phyloP scores from a whole-genome alignment of 2,797 vertebrate genomes.

The Rhabdomys pumilio region DNA sequence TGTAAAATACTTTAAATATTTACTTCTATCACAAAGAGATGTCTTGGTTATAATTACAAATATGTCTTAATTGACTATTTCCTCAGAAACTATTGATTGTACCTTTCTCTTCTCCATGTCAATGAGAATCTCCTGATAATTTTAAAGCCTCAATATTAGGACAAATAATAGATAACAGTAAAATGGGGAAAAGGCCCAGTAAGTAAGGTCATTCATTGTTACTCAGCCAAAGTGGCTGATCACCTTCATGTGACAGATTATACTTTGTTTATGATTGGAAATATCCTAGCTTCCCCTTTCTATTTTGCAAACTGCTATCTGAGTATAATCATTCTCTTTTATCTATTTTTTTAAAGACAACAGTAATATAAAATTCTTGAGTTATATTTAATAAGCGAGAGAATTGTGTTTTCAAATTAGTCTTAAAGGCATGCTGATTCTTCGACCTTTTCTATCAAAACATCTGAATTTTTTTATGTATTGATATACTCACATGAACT shows the following conservation, averaged over 20 bases:
- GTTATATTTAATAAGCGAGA: neutral
- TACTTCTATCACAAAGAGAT: neutral
- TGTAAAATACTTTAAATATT: constrained; percentile 17
- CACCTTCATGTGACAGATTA: neutral
- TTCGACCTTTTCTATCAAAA: neutral
- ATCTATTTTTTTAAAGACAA: constrained; percentile 31
- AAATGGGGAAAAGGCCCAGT: neutral
- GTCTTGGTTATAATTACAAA: neutral
- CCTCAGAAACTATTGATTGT: neutral
- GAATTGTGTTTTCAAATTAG: neutral
- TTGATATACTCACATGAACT: neutral
- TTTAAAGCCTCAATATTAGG: constrained; percentile 4
- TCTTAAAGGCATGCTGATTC: neutral
- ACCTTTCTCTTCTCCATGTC: neutral
- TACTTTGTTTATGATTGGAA: neutral
- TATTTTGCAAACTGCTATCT: neutral
- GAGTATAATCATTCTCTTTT: neutral
- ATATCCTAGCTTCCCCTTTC: neutral
- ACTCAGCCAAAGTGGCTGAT: neutral
- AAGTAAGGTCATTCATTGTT: neutral
- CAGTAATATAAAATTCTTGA: neutral
- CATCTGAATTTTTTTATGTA: neutral
- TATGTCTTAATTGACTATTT: neutral
- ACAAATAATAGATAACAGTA: neutral
- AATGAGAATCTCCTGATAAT: neutral